These are phyloP conservation scores for Hymenopus coronatus DNA, from an alignment of 2,888 invertebrate genomes.

Conservation along the genomic window DNA sequence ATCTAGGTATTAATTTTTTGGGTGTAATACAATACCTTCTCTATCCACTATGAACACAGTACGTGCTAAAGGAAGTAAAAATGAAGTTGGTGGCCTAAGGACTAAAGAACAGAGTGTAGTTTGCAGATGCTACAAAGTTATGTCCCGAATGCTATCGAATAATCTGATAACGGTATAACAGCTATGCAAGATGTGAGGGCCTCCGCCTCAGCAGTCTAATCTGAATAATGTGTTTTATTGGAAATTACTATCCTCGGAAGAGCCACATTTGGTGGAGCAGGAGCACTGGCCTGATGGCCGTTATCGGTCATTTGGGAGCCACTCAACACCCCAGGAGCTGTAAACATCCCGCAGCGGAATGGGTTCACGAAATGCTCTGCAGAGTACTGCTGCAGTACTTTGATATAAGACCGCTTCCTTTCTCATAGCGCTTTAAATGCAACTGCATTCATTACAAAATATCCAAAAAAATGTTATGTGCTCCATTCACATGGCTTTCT, in stretches of 20 bases:
- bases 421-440: too few species aligned
- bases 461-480: too few species aligned
- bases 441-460: too few species aligned
- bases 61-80: too few species aligned
- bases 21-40: too few species aligned
- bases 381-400: neutral
- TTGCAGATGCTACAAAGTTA: too few species aligned
- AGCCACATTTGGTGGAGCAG: neutral
- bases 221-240: neutral
- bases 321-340: neutral
- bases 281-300: neutral
- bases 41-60: too few species aligned
- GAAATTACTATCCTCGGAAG: neutral
- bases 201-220: neutral
- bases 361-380: neutral
- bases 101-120: neutral
- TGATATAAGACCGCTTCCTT: too few species aligned
- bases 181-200: neutral
- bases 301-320: neutral
- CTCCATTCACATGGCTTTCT: too few species aligned
- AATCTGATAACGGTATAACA: neutral
- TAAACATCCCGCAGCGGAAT: neutral
- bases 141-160: neutral
- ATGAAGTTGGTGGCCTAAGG: too few species aligned
- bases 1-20: too few species aligned